Evolutionary conservation across 2,888 invertebrate species (phyloP), one percentile per base, ranked within the genome.

Genomic region (Mycalesis mineus): DNA sequence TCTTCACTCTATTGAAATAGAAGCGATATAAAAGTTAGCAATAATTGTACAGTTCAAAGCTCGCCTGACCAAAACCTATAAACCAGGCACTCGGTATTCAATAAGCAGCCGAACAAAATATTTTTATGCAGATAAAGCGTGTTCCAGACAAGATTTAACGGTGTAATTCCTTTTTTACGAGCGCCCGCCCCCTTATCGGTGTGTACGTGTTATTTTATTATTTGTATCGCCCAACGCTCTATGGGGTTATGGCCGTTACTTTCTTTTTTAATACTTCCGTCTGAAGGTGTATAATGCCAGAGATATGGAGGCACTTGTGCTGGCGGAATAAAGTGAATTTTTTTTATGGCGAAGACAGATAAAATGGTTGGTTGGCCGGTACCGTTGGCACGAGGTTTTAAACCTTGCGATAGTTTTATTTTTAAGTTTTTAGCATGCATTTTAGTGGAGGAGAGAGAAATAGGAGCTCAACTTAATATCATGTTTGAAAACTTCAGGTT

Each of bases 141-240:
- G 60, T 63, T 65, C 60, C 64, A 61, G 64, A 64, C 66, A 68
- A 65, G 69, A 68, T 66, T 73, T 71, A 68, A 68, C 64, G 63
- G 68, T 64, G 62, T 69, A 67, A 71, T 74, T 69, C 65, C 68
- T 65, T 69, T 72, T 74, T 74, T 65, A 68, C 68, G 64, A 65
- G 58, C 65, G 50, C 54, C 63, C 62, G 45, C 54, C 50, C 63
- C 55, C 68, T 72, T 72, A 73, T 73, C 72, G 64, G 50, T n/a
- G 39, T 36, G 57, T 61, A 60, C 60, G 60, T 65, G 67, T 59
- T 68, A 66, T 69, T 70, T 70, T 70, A 69, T 71, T 69, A 64
- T 67, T 65, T 63, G 65, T 69, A 69, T 63, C 68, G 61, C 33
- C 53, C 48, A 40, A 59, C 52, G 37, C 65, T 66, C 64, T 65